Evolutionary conservation across 2,888 invertebrate genomes (phyloP).

Genomic region (Monochamus alternatus): DNA sequence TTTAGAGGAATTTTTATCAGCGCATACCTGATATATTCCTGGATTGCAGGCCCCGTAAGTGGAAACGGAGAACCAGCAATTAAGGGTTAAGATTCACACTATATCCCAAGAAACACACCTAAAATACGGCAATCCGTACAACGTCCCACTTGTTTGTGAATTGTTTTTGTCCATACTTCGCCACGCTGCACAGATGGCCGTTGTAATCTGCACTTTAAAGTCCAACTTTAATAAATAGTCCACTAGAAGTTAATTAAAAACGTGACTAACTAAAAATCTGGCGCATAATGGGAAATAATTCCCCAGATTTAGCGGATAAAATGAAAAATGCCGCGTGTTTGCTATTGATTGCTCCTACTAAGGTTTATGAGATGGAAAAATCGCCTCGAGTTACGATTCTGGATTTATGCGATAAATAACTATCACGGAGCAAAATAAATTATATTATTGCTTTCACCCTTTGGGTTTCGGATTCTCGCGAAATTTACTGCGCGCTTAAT

Average conservation of each 20-base stretch:
- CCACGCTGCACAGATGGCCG: not conserved
- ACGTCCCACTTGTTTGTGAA: too few species aligned
- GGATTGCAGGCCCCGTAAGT: too few species aligned
- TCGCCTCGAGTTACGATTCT: constrained; percentile 6
- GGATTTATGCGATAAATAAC: constrained; percentile 34
- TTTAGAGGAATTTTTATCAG: too few species aligned
- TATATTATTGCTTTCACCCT: constrained; percentile 29
- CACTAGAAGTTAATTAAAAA: constrained; percentile 25
- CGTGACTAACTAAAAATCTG: constrained; percentile 27
- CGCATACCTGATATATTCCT: too few species aligned
- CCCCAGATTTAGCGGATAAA: not conserved
- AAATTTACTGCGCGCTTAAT: constrained; percentile 10
- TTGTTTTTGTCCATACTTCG: not conserved
- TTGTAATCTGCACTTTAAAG: constrained; percentile 4
- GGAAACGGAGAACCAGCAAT: too few species aligned
- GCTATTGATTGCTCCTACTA: constrained; percentile 22
- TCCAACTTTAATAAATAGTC: constrained; percentile 1
- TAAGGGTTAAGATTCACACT: too few species aligned
- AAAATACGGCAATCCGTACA: too few species aligned
- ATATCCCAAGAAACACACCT: too few species aligned
- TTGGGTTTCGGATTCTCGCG: constrained; percentile 4
- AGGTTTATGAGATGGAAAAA: constrained; percentile 35
- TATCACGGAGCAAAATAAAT: constrained; percentile 34
- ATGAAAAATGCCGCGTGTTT: constrained; percentile 22
- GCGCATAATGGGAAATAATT: constrained; percentile 3